Percentiles rank a stretch among this genome's conserved stretches.
These are phyloP conservation scores for Caenorhabditis sulstoni DNA, from an alignment of 2,888 invertebrate genomes.

Conservation along the genomic window DNA sequence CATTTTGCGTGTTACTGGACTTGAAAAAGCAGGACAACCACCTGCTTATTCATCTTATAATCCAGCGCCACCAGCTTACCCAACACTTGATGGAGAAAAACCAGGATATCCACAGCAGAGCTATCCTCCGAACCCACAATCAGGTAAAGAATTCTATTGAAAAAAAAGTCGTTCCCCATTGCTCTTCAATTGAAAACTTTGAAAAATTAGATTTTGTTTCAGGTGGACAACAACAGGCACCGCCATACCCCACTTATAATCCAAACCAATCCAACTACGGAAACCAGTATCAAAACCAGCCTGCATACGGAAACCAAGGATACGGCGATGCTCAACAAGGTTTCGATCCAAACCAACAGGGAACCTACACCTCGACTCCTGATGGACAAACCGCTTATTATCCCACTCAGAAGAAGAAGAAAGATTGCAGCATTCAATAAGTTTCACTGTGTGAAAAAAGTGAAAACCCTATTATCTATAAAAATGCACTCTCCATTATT, in stretches of 20 bases:
- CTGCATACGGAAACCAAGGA: constrained; percentile 40
- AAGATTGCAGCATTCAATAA: constrained; percentile 71
- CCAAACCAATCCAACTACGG: constrained; percentile 61
- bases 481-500: too few relatives aligned
- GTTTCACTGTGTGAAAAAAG: neutral
- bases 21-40: constrained; percentile 63
- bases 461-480: neutral
- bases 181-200: constrained; percentile 5
- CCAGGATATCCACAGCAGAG: constrained; percentile 25
- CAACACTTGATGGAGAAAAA: constrained; percentile 43
- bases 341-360: constrained; percentile 37
- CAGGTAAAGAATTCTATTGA: neutral
- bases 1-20: constrained; percentile 70
- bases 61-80: constrained; percentile 64
- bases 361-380: constrained; percentile 25
- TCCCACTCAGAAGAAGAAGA: constrained; percentile 78
- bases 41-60: constrained; percentile 58
- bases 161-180: neutral
- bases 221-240: constrained; percentile 59
- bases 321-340: constrained; percentile 19
- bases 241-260: constrained; percentile 69
- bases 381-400: constrained; percentile 72
- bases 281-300: constrained; percentile 35
- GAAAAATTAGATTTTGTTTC: too few relatives aligned
- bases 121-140: neutral